These are phyloP conservation scores for Todus mexicanus DNA, from an alignment of 2,797 vertebrate species.

Conservation along the genomic window DNA sequence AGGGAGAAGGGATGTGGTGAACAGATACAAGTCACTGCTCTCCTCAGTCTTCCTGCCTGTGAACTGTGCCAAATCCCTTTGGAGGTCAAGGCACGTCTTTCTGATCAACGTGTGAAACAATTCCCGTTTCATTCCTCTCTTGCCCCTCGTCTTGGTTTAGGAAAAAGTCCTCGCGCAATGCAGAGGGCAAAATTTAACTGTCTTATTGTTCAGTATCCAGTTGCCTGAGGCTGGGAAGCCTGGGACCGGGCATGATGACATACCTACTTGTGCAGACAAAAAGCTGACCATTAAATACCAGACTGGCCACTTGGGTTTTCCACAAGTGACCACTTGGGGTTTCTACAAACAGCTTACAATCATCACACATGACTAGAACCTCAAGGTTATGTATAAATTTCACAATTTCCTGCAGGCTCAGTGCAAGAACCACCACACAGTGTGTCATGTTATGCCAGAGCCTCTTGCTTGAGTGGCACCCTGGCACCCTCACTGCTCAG, in stretches of 20 bases:
- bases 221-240: not conserved
- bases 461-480: not conserved
- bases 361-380: not conserved
- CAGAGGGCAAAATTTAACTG: not conserved
- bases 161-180: not conserved
- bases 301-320: not conserved
- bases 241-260: rapidly evolving
- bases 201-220: not conserved
- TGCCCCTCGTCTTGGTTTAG: not conserved
- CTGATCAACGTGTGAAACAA: not conserved
- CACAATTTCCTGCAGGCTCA: not conserved
- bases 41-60: not conserved
- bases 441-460: not conserved
- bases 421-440: not conserved
- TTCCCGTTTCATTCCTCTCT: not conserved
- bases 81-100: not conserved
- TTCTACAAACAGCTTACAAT: not conserved
- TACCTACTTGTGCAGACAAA: not conserved
- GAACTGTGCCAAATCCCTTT: not conserved
- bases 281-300: not conserved
- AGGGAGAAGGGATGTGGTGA: not conserved
- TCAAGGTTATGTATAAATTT: not conserved
- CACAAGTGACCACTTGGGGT: not conserved
- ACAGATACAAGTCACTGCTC: not conserved
- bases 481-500: not conserved